A percentile compares a stretch with the other conserved stretches of the same genome.
Conservation (phyloP, 2,888 invertebrate species). For the Lordiphosa andalusiaca region DNA sequence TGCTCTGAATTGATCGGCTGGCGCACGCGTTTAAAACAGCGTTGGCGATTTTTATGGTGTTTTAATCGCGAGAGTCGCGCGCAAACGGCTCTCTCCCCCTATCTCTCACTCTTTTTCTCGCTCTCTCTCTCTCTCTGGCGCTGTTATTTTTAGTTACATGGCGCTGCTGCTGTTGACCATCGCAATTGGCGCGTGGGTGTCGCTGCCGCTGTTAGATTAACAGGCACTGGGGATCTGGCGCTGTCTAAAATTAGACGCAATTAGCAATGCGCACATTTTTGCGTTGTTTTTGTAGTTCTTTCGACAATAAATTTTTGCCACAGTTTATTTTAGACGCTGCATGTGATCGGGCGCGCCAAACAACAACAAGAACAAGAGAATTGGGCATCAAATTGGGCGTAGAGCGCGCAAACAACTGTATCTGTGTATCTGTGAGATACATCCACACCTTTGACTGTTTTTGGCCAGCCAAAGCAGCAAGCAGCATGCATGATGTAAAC, state of each 20-base stretch:
- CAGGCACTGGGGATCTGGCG: conserved; percentile 27
- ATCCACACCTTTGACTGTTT: conserved; percentile 66
- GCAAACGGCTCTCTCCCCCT: conserved; percentile 22
- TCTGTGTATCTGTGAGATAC: conserved; percentile 42
- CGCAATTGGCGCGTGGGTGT: conserved; percentile 65
- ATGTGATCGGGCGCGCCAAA: conserved; percentile 55
- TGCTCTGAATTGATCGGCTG: conserved; percentile 17
- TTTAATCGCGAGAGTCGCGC: conserved; percentile 63
- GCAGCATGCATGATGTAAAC: conserved; percentile 60
- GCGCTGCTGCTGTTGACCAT: conserved; percentile 35
- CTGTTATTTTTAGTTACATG: conserved; percentile 65
- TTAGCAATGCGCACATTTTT: conserved; percentile 71
- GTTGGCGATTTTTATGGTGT: conserved; percentile 70
- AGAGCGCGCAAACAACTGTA: conserved; percentile 28
- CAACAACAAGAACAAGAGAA: conserved; percentile 18
- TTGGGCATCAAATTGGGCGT: conserved; percentile 43
- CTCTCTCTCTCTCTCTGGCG: conserved; percentile 15
- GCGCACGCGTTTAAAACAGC: conserved; percentile 54
- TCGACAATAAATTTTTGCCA: conserved; percentile 66
- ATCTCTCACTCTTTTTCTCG: conserved; percentile 9
- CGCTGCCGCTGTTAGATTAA: conserved; percentile 37
- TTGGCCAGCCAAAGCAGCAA: conserved; percentile 49
- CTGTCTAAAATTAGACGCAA: conserved; percentile 67
- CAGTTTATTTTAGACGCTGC: conserved; percentile 68
- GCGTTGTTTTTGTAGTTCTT: conserved; percentile 47